Evolutionary conservation across 2,888 invertebrate genomes (phyloP), one percentile per base, ranked within the genome.

Genomic region (Agrilus biguttatus): DNA sequence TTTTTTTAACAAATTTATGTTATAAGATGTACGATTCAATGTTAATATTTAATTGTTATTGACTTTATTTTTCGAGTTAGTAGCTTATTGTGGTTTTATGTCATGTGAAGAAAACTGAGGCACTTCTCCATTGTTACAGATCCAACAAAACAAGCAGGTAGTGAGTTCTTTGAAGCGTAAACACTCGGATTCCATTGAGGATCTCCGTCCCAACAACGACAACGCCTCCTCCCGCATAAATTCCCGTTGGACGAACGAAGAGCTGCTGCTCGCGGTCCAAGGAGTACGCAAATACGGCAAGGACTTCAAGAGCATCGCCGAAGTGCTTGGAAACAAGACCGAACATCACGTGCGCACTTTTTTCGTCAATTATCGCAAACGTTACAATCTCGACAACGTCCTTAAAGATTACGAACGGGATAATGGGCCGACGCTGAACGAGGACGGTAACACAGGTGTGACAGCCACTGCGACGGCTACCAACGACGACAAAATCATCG

Each of bases 121-220:
- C 6, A 23, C 38, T 50, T 50, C 51, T 55, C 52, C 50, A 47
- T 60, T 60, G 59, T 68, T 65, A 37, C 67, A 93, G 93, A 91
- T 96, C 44, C 96, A 96, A 67, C 83, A 83, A 53, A 92, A 93
- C 67, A 93, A 95, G 61, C 95, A 95, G 65, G 80, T 83, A 58
- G 77, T 93, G 51, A 90, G 91, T 59, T 78, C 86, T 37, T 71
- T 89, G 60, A 89, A 89, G 63, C 78, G 85, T 45, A 88, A 88
- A 66, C 82, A 70, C 55, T 71, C 63, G 12, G 67, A 67, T 38
- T 61, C 64, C 33, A 58, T 67, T 17, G 66, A 66, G 49, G 67
- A 67, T 45, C 54, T 67, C 42, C 62, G 66, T 50, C 62, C 64
- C n/a, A 44, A 51, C 23, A 49, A 47, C 37, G 63, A 65, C 36